A percentile compares a stretch with the other conserved stretches of the same genome.
phyloP scores from a whole-genome alignment of 2,113 vertebrate genomes.

The Sprattus sprattus region DNA sequence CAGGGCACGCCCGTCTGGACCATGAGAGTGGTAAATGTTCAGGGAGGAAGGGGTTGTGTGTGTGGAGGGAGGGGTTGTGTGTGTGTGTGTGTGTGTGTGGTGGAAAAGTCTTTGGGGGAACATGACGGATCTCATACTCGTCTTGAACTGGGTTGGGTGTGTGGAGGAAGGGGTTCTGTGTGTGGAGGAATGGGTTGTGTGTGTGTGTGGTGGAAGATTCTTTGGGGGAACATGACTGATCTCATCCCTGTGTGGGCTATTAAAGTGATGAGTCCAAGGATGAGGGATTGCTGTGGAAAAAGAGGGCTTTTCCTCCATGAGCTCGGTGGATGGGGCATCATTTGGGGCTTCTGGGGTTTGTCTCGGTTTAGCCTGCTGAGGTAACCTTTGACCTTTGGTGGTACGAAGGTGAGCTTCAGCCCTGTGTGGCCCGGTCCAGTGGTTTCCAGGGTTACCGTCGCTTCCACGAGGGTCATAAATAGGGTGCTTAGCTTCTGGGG shows the following conservation, averaged over 20 bases:
- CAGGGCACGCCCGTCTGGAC: conserved; percentile 88
- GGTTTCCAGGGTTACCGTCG: not conserved
- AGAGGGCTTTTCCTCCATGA: not conserved
- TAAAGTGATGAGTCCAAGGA: not conserved
- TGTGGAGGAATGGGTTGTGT: too few species aligned
- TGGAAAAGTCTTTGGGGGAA: too few species aligned
- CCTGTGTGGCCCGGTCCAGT: not conserved
- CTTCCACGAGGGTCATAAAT: not conserved
- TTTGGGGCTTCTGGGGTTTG: not conserved
- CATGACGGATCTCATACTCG: too few species aligned
- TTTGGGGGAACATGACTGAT: too few species aligned
- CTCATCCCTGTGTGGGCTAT: too few species aligned
- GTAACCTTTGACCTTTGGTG: not conserved
- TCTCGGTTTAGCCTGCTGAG: not conserved
- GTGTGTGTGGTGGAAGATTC: too few species aligned
- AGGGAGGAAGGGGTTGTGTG: conserved; percentile 49
- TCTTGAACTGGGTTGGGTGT: too few species aligned
- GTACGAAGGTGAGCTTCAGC: not conserved
- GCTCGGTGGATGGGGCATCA: not conserved
- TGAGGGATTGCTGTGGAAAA: not conserved
- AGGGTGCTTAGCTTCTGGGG: not conserved
- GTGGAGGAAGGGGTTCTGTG: too few species aligned
- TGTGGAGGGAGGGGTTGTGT: too few species aligned
- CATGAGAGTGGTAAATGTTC: conserved; percentile 93
- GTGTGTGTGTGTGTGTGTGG: too few species aligned